Base-by-base conservation (phyloP, 2,888 invertebrate genomes). In the Sphaeridia pumilis region DNA sequence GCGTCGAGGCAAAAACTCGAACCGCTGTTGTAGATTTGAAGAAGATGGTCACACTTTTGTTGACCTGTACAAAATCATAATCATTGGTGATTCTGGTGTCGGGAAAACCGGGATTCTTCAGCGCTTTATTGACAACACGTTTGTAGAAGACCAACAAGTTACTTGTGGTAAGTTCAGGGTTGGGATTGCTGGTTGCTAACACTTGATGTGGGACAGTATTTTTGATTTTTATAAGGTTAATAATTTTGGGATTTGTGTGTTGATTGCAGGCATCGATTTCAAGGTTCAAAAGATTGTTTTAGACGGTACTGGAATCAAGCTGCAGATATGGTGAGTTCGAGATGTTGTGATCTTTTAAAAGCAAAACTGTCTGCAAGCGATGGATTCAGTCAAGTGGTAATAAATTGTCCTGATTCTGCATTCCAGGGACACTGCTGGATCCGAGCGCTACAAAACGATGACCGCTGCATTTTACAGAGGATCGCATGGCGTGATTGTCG, bases 371-470 rank as follows among this genome's bases (percentile, higher is more conserved):
- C 10, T 31, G 34, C 14, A 17, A 41, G 20, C 7, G 20, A 41
- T 41, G 41, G 7, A 14, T 10, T 17, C 20, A 10, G 20, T 17
- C 10, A 14, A 14, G 20, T 10, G 12, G 20, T 17, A 41, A 10
- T 14, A 17, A 41, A 41, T 20, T 17, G 20, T 46, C 4, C 46
- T 28, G 17, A 41, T 14, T 46, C 10, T 45, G 43, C 10, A 17
- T 42, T 54, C 27, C 20, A 60, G 60, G 60, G 60, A 60, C 25
- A 60, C 60, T 10, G 57, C 60, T 1, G 60, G 60, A 14, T 52
- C 52, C 36, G 60, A 60, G 26, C 12, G 60, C 20, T 60, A 58
- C 34, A 38, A 52, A 36, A 60, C 58, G 3, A 54, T 60, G 26
- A 57, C 58, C 2, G 55, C 53, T 28, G 46, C 43, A 5, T 52